Evolutionary conservation across 2,113 vertebrate species (phyloP).

Genomic region (Limnothrissa miodon): DNA sequence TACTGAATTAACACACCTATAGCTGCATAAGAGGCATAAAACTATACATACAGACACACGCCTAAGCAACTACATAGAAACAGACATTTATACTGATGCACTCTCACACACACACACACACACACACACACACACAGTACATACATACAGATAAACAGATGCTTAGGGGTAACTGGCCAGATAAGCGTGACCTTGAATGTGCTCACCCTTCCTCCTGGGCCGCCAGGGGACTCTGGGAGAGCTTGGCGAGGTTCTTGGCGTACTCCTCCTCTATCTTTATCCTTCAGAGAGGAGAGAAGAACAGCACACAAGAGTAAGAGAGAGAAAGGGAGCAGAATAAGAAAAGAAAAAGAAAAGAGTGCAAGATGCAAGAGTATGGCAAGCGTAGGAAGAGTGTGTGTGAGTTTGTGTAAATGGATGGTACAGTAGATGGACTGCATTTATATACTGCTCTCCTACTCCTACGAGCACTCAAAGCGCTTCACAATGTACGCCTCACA

Average conservation of each 20-base stretch:
- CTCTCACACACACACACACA: not conserved
- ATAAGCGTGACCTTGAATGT: not conserved
- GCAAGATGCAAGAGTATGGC: not conserved
- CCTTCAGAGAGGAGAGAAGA: slow-evolving; percentile 64
- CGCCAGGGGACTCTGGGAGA: slow-evolving; percentile 92
- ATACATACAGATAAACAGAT: not conserved
- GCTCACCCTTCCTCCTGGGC: slow-evolving; percentile 93
- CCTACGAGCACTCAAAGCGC: too few species aligned
- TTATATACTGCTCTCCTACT: too few species aligned
- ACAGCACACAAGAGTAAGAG: slow-evolving; percentile 4
- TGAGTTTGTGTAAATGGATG: too few species aligned
- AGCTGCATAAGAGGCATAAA: not conserved
- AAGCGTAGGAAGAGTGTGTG: not conserved
- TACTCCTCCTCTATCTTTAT: slow-evolving; percentile 99
- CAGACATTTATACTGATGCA: not conserved
- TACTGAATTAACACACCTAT: not conserved
- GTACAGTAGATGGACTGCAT: too few species aligned
- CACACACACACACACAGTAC: not conserved
- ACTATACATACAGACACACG: not conserved
- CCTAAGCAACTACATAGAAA: not conserved
- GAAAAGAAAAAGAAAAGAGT: not conserved
- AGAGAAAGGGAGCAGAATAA: not conserved
- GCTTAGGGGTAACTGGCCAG: not conserved
- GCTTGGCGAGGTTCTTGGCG: slow-evolving; percentile 95
- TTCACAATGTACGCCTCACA: too few species aligned